phyloP scores from a whole-genome alignment of 2,113 vertebrate species.

The Hydropotes inermis region DNA sequence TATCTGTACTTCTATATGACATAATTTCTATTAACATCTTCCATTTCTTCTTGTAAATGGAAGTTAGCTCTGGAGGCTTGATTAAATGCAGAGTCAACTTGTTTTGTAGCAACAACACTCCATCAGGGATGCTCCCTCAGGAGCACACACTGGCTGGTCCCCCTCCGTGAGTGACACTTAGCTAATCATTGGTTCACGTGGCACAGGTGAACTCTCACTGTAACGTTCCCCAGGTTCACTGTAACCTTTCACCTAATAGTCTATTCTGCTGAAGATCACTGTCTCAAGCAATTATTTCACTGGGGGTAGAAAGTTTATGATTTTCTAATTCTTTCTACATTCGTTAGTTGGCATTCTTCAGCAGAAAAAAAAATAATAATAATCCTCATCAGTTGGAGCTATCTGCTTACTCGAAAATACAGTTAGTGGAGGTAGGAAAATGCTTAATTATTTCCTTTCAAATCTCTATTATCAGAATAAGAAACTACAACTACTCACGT shows the following conservation, averaged over 20 bases:
- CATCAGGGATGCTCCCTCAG: neutral
- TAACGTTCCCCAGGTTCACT: neutral
- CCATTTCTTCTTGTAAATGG: neutral
- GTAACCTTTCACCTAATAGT: neutral
- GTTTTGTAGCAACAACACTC: neutral
- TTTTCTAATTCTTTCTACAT: neutral
- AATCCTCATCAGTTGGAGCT: neutral
- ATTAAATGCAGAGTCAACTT: neutral
- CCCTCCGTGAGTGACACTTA: accelerated
- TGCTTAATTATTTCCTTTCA: neutral
- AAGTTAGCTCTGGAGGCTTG: neutral
- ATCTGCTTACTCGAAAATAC: neutral
- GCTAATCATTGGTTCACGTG: accelerated
- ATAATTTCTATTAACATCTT: neutral
- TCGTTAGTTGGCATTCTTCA: neutral
- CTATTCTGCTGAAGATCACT: neutral
- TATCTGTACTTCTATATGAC: neutral
- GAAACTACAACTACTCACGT: neutral
- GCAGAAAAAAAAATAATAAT: neutral
- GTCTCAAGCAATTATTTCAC: neutral
- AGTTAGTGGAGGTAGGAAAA: neutral
- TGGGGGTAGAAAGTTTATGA: neutral
- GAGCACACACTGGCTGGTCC: neutral
- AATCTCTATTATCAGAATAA: neutral
- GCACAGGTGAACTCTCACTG: neutral